Evolutionary conservation across 2,888 invertebrate genomes (phyloP).

Genomic region (Ectemnius cavifrons): DNA sequence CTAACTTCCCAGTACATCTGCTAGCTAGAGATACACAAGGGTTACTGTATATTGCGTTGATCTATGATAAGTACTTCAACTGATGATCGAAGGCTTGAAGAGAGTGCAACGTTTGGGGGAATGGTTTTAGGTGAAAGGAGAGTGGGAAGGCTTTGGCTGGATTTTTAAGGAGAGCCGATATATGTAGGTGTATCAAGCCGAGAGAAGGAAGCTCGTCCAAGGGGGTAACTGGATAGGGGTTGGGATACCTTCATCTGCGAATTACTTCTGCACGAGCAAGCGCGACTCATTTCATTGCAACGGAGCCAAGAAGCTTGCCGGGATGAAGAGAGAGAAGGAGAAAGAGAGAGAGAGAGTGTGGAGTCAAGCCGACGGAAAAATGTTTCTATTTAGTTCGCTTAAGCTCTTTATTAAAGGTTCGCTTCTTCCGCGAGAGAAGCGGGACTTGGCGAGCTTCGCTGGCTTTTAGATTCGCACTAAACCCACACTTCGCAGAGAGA

Average conservation of each 20-base stretch:
- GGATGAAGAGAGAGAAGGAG: conserved; percentile 36
- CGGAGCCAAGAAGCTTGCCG: conserved; percentile 55
- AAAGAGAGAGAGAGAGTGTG: conserved; percentile 48
- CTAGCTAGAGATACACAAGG: background rate
- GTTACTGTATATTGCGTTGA: no score
- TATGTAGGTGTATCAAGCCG: conserved; percentile 41
- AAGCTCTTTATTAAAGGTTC: conserved; percentile 73
- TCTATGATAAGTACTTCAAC: no score
- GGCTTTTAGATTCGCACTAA: conserved; percentile 42
- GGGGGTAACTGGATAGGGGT: conserved; percentile 44
- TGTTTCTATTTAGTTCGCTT: conserved; percentile 75
- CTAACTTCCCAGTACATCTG: conserved; percentile 3
- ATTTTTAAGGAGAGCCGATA: conserved; percentile 48
- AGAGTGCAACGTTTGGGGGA: background rate
- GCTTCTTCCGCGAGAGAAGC: conserved; percentile 50
- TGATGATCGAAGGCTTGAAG: no score
- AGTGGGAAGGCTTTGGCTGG: conserved; percentile 12
- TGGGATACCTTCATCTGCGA: conserved; percentile 64
- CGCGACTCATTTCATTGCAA: conserved; percentile 69
- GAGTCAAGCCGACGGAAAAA: conserved; percentile 68
- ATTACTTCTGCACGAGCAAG: conserved; percentile 73
- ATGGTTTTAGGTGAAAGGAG: background rate
- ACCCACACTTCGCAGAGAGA: conserved; percentile 15
- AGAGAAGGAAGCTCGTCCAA: conserved; percentile 29
- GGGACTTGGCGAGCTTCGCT: conserved; percentile 35